These are phyloP conservation scores for Chydorus sphaericus DNA, from an alignment of 2,888 invertebrate genomes.

Conservation along the genomic window DNA sequence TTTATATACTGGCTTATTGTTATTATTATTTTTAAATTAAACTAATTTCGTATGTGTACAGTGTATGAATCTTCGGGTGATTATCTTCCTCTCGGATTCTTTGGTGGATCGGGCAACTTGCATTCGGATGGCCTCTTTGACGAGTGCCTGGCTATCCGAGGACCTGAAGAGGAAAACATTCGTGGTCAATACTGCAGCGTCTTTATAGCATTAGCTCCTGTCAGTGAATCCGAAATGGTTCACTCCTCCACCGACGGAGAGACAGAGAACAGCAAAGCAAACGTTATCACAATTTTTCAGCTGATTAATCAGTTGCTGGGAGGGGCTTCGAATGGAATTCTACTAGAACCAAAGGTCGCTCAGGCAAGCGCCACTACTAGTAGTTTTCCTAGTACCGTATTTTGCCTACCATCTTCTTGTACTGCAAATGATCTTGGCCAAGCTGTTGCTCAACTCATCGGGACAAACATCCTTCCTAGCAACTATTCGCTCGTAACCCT, in stretches of 20 bases:
- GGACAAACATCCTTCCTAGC: not conserved
- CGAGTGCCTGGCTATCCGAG: slow-evolving; percentile 3
- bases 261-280: not conserved
- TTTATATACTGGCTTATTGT: too few relatives aligned
- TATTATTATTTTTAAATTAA: too few relatives aligned
- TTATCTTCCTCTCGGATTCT: not conserved
- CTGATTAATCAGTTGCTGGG: not conserved
- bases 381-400: not conserved
- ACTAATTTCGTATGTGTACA: too few relatives aligned
- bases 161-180: not conserved
- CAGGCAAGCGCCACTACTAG: not conserved
- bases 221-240: not conserved
- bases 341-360: not conserved
- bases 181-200: slow-evolving; percentile 7
- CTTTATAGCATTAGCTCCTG: not conserved
- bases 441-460: not conserved
- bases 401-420: slow-evolving; percentile 8
- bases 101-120: not conserved
- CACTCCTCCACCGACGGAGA: not conserved
- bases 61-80: not conserved
- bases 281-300: not conserved
- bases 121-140: slow-evolving; percentile 5
- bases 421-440: not conserved
- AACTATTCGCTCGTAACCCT: not conserved
- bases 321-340: too few relatives aligned